These are phyloP conservation scores for Melospiza melodia DNA, from an alignment of 2,113 vertebrate species.

Conservation along the genomic window DNA sequence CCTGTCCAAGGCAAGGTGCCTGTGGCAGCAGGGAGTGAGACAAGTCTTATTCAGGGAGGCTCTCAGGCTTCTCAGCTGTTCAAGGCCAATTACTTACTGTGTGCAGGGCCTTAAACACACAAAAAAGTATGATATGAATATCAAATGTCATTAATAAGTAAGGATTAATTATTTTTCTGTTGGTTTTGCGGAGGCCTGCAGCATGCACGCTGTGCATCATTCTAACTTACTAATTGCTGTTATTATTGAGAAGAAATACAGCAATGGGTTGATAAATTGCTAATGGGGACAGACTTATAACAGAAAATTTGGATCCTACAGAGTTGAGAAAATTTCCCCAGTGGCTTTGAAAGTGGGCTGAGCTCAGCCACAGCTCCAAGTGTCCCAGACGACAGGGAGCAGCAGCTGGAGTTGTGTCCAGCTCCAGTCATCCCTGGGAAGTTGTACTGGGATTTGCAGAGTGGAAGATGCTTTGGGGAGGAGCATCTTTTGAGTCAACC, in stretches of 20 bases:
- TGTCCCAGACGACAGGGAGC: background rate
- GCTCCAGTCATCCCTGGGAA: background rate
- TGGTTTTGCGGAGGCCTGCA: background rate
- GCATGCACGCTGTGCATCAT: background rate
- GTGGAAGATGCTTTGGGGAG: background rate
- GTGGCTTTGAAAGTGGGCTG: background rate
- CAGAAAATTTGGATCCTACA: background rate
- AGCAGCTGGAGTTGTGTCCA: background rate
- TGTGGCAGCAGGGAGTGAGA: background rate
- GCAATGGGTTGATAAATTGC: background rate
- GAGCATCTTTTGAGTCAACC: background rate
- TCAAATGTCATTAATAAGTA: conserved; percentile 23
- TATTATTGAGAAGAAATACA: background rate
- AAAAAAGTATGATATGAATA: background rate
- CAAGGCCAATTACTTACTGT: background rate
- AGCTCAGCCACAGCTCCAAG: background rate
- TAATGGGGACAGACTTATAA: background rate
- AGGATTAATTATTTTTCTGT: conserved; percentile 42
- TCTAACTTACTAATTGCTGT: conserved; percentile 27
- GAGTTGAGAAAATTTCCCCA: background rate
- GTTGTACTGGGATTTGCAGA: background rate
- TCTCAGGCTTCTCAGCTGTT: background rate
- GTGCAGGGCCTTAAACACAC: background rate
- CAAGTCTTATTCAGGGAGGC: background rate
- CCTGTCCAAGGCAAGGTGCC: background rate